Conservation (phyloP, 2,797 vertebrate genomes). For the Varecia variegata region DNA sequence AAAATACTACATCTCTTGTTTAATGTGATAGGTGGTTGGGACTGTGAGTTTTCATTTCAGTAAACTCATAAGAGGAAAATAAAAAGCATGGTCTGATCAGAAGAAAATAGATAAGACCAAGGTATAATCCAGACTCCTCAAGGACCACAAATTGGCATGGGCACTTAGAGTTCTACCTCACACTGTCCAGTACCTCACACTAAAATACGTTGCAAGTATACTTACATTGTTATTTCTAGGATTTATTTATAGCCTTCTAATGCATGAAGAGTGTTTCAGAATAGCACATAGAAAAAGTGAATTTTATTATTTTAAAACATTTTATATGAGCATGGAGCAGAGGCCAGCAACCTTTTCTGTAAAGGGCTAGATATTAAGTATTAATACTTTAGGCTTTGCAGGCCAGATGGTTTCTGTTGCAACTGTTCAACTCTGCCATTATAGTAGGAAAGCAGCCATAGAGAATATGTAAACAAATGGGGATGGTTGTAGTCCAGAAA, state of each 20-base stretch:
- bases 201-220: not conserved
- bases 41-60: not conserved
- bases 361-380: not conserved
- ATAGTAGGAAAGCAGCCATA: not conserved
- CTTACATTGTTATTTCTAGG: not conserved
- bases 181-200: not conserved
- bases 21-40: not conserved
- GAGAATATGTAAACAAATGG: not conserved
- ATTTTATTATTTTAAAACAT: constrained; percentile 9
- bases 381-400: not conserved
- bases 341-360: not conserved
- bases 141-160: not conserved
- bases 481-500: not conserved
- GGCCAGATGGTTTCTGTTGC: not conserved
- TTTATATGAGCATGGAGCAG: not conserved
- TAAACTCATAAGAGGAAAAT: not conserved
- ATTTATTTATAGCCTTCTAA: not conserved
- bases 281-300: not conserved
- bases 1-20: not conserved
- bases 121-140: not conserved
- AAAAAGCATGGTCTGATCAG: not conserved
- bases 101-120: not conserved
- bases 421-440: not conserved
- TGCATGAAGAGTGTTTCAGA: not conserved
- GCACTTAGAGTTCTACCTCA: not conserved